These are phyloP conservation scores for Phrynosoma platyrhinos DNA, from an alignment of 2,113 vertebrate genomes.

Conservation along the genomic window DNA sequence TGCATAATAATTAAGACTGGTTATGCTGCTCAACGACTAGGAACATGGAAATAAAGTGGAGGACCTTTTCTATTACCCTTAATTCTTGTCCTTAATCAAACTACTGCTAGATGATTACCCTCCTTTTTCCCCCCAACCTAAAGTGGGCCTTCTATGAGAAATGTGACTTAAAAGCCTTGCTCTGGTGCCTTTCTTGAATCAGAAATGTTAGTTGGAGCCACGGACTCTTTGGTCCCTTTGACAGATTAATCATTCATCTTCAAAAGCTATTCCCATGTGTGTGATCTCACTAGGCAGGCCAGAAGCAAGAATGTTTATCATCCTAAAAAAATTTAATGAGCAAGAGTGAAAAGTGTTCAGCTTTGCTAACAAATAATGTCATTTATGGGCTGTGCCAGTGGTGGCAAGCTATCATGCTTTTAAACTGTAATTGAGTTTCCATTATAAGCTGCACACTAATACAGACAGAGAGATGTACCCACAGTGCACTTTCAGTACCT, in stretches of 20 bases:
- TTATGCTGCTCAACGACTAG: not conserved
- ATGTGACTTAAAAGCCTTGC: conserved; percentile 1
- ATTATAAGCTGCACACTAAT: not conserved
- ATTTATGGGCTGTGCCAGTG: not conserved
- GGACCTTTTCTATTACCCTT: not conserved
- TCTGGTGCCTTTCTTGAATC: rapidly evolving
- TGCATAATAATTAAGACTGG: not conserved
- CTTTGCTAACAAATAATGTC: not conserved
- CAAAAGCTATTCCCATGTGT: not conserved
- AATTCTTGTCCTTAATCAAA: not conserved
- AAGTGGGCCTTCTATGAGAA: not conserved
- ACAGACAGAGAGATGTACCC: not conserved
- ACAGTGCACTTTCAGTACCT: not conserved
- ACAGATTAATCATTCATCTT: not conserved
- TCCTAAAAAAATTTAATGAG: conserved; percentile 22
- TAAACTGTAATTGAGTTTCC: not conserved
- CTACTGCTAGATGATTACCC: not conserved
- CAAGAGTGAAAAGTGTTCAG: conserved; percentile 4
- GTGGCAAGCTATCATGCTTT: not conserved
- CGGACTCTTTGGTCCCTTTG: not conserved
- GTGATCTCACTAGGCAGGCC: rapidly evolving
- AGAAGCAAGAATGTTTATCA: not conserved
- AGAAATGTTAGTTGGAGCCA: rapidly evolving
- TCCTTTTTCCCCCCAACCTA: not conserved
- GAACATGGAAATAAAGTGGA: not conserved